Conservation (phyloP, 2,888 invertebrate genomes). For the Rhagonycha fulva region DNA sequence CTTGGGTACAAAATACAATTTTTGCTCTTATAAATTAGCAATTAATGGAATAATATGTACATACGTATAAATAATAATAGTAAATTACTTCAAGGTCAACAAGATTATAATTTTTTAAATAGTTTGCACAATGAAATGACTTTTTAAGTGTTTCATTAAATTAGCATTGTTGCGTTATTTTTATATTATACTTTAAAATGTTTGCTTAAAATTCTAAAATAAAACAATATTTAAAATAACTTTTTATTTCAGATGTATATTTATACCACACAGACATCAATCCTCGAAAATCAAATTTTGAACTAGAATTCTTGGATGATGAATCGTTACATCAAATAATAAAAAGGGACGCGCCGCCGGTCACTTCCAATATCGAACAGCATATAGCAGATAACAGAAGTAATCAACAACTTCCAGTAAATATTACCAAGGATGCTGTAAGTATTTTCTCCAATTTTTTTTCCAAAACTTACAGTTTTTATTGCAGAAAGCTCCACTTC, state of each 20-base stretch:
- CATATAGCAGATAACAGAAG: slow-evolving; percentile 5
- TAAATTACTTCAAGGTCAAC: neutral
- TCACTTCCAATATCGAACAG: neutral
- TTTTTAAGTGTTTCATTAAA: neutral
- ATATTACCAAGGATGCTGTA: neutral
- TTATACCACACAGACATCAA: slow-evolving; percentile 5
- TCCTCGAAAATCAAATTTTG: neutral
- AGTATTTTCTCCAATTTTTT: neutral
- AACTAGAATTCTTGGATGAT: slow-evolving; percentile 10
- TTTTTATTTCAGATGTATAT: slow-evolving; percentile 19
- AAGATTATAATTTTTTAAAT: neutral
- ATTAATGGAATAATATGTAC: no score
- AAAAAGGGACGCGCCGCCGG: slow-evolving; percentile 7
- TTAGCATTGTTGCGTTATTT: neutral
- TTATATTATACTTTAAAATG: neutral
- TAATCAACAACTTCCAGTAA: neutral
- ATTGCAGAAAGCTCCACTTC: neutral
- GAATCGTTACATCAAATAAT: slow-evolving; percentile 7
- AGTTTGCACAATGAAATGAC: neutral
- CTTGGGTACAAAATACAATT: neutral
- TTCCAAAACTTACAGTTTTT: neutral
- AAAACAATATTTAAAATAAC: neutral
- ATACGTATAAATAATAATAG: neutral
- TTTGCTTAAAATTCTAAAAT: neutral
- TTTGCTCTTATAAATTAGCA: neutral